Percentiles rank a stretch among this genome's conserved stretches.
These are phyloP conservation scores for Pseudeuparius sepicola DNA, from an alignment of 2,888 invertebrate genomes.

Conservation along the genomic window DNA sequence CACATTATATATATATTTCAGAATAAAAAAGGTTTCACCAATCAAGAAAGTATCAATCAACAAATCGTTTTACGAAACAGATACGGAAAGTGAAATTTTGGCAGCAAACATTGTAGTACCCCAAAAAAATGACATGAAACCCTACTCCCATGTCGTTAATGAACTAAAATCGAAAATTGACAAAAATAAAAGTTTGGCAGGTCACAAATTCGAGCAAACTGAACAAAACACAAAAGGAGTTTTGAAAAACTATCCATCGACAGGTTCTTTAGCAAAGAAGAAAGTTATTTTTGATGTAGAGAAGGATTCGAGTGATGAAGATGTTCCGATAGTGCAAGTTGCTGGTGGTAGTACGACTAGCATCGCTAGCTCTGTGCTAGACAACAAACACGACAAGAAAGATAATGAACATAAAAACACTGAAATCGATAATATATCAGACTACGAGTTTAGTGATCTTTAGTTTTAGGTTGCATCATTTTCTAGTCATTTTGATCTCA, in stretches of 20 bases:
- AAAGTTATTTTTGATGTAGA: conserved; percentile 55
- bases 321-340: conserved; percentile 5
- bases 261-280: conserved; percentile 48
- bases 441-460: conserved; percentile 27
- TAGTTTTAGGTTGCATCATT: too few relatives aligned
- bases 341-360: conserved; percentile 26
- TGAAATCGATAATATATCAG: conserved; percentile 24
- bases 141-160: conserved; percentile 22
- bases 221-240: conserved; percentile 42
- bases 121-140: conserved; percentile 13
- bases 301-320: conserved; percentile 33
- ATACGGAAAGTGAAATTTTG: conserved; percentile 26
- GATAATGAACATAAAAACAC: conserved; percentile 16
- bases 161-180: conserved; percentile 25
- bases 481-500: too few relatives aligned
- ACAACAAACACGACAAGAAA: conserved; percentile 15
- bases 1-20: too few relatives aligned
- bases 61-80: conserved; percentile 27
- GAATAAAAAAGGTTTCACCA: too few relatives aligned
- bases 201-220: too few relatives aligned
- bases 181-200: too few relatives aligned
- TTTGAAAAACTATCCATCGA: conserved; percentile 47
- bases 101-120: too few relatives aligned
- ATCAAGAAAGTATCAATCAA: too few relatives aligned
- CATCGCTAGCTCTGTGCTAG: conserved; percentile 27